Evolutionary conservation across 53 echinoderm and acorn worm genomes (phyloP), one percentile per base, ranked within the genome.

Genomic region (Echinarachnius parma): DNA sequence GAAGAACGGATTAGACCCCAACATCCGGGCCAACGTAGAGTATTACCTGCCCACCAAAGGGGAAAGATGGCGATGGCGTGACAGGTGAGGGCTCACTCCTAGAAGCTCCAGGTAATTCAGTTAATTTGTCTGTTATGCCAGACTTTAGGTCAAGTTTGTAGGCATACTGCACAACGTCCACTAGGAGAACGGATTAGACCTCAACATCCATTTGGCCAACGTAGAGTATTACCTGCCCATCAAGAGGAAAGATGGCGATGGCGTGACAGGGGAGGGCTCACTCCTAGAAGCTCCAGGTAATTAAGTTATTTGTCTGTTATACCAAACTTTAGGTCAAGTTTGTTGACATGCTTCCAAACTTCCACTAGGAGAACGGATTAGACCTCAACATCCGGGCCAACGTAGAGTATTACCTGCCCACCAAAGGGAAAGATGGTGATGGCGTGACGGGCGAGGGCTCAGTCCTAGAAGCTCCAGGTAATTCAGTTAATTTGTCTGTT

Each of bases 391-490:
- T 85, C 22, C 64, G 86, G 62, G 60, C 66, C 28, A 91, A 91
- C 27, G 62, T 92, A 0, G 91, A 98, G 75, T 81, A 88, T 50
- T 91, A 80, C 69, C 83, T 98, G 44, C 92, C 91, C 11, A 77
- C 59, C 10, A 78, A 79, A 46, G 42, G 39, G 26, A 92, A 84
- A 50, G 92, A 89, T 9, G 86, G 80, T 10, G 91, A 91, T 30
- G 93, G 93, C 4, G 96, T 91, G 37, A 95, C 96, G 19, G 96
- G 96, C 13, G 96, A 95, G 60, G 96, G 96, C 15, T 91, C 96
- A n/a, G 49, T 95, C 7, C 82, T 95, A 4, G 91, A 95, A 27
- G 71, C 91, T 2, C 84, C 90, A 37, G 94, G 90, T 94, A 44
- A 54, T 62, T 22, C n/a, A n/a, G n/a, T n/a, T n/a, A n/a, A n/a